A percentile compares a stretch with the other conserved stretches of the same genome.
phyloP scores from a whole-genome alignment of 2,888 invertebrate genomes.

The Chrysolina oricalcia region DNA sequence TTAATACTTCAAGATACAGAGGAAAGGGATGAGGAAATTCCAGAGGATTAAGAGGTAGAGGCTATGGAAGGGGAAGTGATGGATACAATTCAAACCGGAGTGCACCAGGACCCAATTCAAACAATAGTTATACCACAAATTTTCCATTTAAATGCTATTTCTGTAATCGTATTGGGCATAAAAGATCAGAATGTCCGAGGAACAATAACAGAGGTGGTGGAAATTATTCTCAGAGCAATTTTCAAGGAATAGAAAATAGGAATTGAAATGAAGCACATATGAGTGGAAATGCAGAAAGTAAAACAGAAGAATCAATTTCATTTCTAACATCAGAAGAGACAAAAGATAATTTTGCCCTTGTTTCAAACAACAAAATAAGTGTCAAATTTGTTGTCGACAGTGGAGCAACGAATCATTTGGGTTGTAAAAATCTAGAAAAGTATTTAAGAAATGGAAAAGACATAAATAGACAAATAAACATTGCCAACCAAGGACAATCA shows the following conservation, averaged over 20 bases:
- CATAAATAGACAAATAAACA: conserved; percentile 48
- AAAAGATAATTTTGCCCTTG: conserved; percentile 40
- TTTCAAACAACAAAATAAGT: conserved; percentile 28
- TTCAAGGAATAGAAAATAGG: conserved; percentile 18
- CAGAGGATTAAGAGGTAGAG: conserved; percentile 14
- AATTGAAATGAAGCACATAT: too few species aligned
- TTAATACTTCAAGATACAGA: conserved; percentile 23
- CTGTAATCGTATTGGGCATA: conserved; percentile 47
- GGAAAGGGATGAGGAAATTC: conserved; percentile 11
- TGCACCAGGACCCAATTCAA: conserved; percentile 11
- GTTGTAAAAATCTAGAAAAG: conserved; percentile 41
- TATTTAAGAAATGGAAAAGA: conserved; percentile 30
- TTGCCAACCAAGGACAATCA: conserved; percentile 53
- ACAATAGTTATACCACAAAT: conserved; percentile 23
- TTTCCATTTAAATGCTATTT: conserved; percentile 46
- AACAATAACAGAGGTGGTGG: conserved; percentile 27
- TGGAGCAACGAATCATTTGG: conserved; percentile 56
- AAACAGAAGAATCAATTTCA: background rate
- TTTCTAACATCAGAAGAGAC: conserved; percentile 29
- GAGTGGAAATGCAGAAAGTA: conserved; percentile 32
- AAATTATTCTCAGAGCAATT: conserved; percentile 8
- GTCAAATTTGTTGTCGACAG: conserved; percentile 54
- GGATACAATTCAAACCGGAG: background rate
- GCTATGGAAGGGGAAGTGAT: conserved; percentile 23
- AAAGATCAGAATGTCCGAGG: conserved; percentile 36